Evolutionary conservation across 2,113 vertebrate species (phyloP).

Genomic region (Speoplatyrhinus poulsoni): DNA sequence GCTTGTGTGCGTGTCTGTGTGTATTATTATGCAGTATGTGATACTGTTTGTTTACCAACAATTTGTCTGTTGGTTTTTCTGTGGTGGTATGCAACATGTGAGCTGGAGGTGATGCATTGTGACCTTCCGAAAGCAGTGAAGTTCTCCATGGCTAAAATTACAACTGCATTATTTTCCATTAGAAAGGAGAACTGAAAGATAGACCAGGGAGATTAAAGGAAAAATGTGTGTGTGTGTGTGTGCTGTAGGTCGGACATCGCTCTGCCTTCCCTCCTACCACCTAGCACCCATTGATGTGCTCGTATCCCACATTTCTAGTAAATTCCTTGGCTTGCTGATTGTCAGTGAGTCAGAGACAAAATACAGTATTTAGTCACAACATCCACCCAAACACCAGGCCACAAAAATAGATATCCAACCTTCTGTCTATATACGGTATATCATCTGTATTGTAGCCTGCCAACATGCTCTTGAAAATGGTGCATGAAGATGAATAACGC

Average conservation of each 20-base stretch:
- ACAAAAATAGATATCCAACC: background rate
- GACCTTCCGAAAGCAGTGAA: slow-evolving; percentile 40
- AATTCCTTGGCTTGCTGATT: background rate
- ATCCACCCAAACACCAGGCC: slow-evolving; percentile 11
- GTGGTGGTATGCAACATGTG: background rate
- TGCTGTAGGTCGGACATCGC: background rate
- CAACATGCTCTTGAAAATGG: too few relatives aligned
- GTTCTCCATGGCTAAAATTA: slow-evolving; percentile 37
- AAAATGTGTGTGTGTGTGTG: background rate
- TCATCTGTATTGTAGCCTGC: background rate
- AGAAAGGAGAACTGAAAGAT: slow-evolving; percentile 18
- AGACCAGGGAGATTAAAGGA: background rate
- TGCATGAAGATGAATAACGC: too few relatives aligned
- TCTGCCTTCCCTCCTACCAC: background rate
- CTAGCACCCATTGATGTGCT: background rate
- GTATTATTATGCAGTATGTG: background rate
- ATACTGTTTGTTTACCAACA: background rate
- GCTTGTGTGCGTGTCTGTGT: background rate
- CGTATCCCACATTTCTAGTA: background rate
- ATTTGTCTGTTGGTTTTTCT: background rate
- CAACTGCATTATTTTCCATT: background rate
- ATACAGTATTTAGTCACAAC: slow-evolving; percentile 11
- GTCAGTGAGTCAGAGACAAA: slow-evolving; percentile 24
- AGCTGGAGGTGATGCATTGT: slow-evolving; percentile 9
- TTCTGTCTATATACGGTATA: background rate